phyloP scores from a whole-genome alignment of 1,140 invertebrate genomes.

The Anoplolepis gracilipes region DNA sequence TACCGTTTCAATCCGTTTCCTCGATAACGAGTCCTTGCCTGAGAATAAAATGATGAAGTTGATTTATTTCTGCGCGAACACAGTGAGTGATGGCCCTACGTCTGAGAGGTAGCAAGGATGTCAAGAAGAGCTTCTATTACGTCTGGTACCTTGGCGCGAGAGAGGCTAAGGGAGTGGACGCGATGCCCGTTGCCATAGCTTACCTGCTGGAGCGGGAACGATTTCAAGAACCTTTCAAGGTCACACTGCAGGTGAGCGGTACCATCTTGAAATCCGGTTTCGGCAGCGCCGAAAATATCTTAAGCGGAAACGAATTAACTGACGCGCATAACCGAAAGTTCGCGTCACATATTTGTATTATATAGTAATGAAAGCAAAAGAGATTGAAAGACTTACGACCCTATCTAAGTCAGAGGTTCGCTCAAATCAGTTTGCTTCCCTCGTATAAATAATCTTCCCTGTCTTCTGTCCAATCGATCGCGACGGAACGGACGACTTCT shows the following conservation, averaged over 20 bases:
- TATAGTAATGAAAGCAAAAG: too few relatives aligned
- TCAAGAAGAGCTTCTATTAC: conserved; percentile 98
- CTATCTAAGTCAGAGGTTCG: conserved; percentile 49
- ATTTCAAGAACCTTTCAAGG: conserved; percentile 96
- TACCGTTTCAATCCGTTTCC: conserved; percentile 41
- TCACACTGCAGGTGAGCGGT: conserved; percentile 89
- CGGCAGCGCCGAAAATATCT: conserved; percentile 65
- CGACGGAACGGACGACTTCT: conserved; percentile 12
- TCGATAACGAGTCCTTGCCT: conserved; percentile 17
- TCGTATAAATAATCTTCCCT: conserved; percentile 3
- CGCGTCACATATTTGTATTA: too few relatives aligned
- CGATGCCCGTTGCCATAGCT: conserved; percentile 93
- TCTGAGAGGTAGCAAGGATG: conserved; percentile 92
- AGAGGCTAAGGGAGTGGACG: conserved; percentile 92
- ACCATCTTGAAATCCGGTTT: conserved; percentile 75
- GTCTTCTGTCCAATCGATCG: not conserved
- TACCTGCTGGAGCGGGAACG: conserved; percentile 94
- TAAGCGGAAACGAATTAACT: conserved; percentile 47
- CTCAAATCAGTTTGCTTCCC: not conserved
- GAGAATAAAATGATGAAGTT: conserved; percentile 28
- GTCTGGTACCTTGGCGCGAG: conserved; percentile 99
- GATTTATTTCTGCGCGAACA: conserved; percentile 42
- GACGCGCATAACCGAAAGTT: not conserved
- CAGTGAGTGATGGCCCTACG: conserved; percentile 85
- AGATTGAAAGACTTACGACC: conserved; percentile 65